phyloP scores from a whole-genome alignment of 2,888 invertebrate species.

The Notocelia uddmanniana region DNA sequence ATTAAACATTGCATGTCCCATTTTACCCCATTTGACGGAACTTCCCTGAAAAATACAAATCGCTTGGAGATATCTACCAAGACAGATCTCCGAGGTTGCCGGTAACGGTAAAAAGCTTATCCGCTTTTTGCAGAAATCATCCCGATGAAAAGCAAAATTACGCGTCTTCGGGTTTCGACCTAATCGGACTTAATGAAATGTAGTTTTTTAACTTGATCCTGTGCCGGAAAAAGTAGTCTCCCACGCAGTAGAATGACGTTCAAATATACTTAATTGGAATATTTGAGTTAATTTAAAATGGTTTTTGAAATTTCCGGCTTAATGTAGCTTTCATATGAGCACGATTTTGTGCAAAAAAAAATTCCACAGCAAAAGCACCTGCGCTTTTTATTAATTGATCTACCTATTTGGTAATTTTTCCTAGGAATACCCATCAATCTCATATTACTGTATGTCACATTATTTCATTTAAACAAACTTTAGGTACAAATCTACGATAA shows the following conservation, averaged over 20 bases:
- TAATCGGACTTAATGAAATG: slow-evolving; percentile 34
- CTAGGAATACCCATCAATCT: too few species aligned
- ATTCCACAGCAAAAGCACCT: too few species aligned
- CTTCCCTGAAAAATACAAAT: slow-evolving; percentile 31
- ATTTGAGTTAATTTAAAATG: not conserved
- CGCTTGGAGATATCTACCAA: not conserved
- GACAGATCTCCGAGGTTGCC: not conserved
- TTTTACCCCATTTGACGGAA: too few species aligned
- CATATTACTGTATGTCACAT: too few species aligned
- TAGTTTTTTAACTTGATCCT: slow-evolving; percentile 3
- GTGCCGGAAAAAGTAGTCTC: not conserved
- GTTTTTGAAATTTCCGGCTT: too few species aligned
- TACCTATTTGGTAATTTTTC: too few species aligned
- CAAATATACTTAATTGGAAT: not conserved
- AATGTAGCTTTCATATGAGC: too few species aligned
- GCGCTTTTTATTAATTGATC: too few species aligned
- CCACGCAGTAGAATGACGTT: slow-evolving; percentile 13
- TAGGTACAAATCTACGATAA: too few species aligned
- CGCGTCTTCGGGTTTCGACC: slow-evolving; percentile 20
- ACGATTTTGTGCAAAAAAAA: too few species aligned
- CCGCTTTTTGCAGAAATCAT: slow-evolving; percentile 34
- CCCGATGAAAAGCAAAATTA: slow-evolving; percentile 36
- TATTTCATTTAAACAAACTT: too few species aligned
- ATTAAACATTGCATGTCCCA: too few species aligned
- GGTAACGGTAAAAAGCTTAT: slow-evolving; percentile 12